A percentile compares a stretch with the other conserved stretches of the same genome.
phyloP scores from a whole-genome alignment of 2,888 invertebrate species.

The Lasioglossum marginatum region DNA sequence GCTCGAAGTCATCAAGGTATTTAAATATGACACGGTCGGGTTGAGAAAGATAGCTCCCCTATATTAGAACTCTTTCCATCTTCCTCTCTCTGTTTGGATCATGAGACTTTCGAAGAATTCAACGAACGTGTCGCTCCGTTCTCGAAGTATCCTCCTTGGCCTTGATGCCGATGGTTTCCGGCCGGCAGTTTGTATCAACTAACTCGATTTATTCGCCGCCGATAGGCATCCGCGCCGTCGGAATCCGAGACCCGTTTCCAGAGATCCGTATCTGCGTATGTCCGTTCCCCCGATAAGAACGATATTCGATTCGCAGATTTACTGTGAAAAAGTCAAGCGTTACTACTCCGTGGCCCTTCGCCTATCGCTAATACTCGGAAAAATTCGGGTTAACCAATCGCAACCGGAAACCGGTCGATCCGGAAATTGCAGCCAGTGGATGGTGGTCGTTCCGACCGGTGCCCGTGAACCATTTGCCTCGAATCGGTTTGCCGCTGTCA shows the following conservation, averaged over 20 bases:
- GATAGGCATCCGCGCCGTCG: slow-evolving; percentile 31
- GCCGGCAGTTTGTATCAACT: slow-evolving; percentile 36
- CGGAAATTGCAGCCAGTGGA: neutral
- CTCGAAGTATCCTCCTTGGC: neutral
- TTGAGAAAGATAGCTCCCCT: neutral
- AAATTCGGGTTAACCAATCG: slow-evolving; percentile 4
- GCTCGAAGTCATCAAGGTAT: neutral
- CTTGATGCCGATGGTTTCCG: slow-evolving; percentile 4
- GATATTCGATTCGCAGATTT: slow-evolving; percentile 48
- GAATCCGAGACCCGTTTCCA: slow-evolving; percentile 33
- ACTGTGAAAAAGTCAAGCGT: neutral
- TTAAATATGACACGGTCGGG: neutral
- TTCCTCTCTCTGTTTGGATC: neutral
- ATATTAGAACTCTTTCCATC: neutral
- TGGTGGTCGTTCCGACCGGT: neutral
- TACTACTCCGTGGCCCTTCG: neutral
- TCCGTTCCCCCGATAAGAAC: slow-evolving; percentile 51
- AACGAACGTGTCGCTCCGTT: slow-evolving; percentile 7
- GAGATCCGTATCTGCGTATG: slow-evolving; percentile 43
- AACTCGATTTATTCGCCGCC: slow-evolving; percentile 49
- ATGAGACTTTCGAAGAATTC: neutral
- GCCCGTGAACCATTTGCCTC: too few relatives aligned
- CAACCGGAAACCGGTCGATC: neutral
- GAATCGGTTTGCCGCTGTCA: slow-evolving; percentile 4
- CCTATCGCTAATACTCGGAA: neutral